Evolutionary conservation across 2,888 invertebrate species (phyloP), one percentile per base, ranked within the genome.

Genomic region (Kryphioiulus occultus): DNA sequence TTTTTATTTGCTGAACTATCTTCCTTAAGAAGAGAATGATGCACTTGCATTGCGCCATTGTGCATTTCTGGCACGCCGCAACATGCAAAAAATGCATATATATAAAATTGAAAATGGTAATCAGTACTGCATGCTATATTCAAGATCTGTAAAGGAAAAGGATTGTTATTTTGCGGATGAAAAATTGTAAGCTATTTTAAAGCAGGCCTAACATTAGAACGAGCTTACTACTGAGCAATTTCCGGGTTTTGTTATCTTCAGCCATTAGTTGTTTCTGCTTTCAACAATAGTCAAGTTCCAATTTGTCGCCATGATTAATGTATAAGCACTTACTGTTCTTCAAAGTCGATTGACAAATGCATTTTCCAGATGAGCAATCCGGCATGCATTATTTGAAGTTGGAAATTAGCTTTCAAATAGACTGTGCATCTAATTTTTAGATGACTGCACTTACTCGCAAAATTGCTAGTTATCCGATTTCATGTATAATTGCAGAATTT

Each of bases 381-480:
- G 26, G 26, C 68, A 68, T 68, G n/a, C 68, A 68, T 68, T 68
- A 68, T 68, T 68, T 68, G 26, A 68, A 59, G 59, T 59, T 17
- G 35, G 7, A 35, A 35, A 7, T 7, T 68, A 26, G 22, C 5
- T 26, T 22, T 22, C 22, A 5, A 68, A 26, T 10, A 22, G 26
- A 68, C 68, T 9, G 22, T n/a, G 26, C 26, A 26, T 68, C 4
- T 10, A 12, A 68, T 68, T 68, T 22, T 12, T 68, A 26, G 68
- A 68, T 22, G 1, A 26, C 22, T 4, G 3, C 68, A 68, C n/a
- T 68, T 68, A 26, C 10, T 68, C 26, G 68, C 59, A 59, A 59
- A 35, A 35, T 35, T 7, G 2, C 7, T 35, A 35, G 35, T 35
- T 2, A 35, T 35, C 35, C 2, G 35, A 35, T 35, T 35, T 35